A percentile compares a stretch with the other conserved stretches of the same genome.
Evolutionary conservation across 2,888 invertebrate genomes (phyloP).

Genomic region (Andrena camellia): DNA sequence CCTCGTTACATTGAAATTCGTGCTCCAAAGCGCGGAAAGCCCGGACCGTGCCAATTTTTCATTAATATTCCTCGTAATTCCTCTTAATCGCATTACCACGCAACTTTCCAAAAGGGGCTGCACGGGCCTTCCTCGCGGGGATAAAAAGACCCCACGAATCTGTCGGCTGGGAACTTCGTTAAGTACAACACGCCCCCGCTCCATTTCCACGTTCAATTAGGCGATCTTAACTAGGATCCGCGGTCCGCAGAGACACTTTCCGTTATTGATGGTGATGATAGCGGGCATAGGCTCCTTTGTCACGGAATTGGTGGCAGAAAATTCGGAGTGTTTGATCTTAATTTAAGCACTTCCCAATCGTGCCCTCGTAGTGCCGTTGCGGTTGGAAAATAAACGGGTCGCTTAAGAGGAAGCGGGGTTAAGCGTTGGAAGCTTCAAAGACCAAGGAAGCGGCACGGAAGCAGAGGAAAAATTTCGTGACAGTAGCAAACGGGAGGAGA

Average conservation of each 20-base stretch:
- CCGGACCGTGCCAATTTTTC: slow-evolving; percentile 49
- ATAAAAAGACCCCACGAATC: slow-evolving; percentile 29
- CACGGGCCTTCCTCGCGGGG: neutral
- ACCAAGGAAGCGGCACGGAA: too few species aligned
- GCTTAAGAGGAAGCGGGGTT: too few species aligned
- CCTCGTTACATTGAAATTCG: slow-evolving; percentile 20
- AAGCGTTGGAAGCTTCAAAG: too few species aligned
- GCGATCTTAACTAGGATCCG: neutral
- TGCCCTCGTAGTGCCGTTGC: too few species aligned
- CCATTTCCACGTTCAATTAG: slow-evolving; percentile 41
- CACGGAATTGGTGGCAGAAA: too few species aligned
- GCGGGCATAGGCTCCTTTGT: neutral
- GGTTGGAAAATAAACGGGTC: too few species aligned
- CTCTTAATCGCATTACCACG: slow-evolving; percentile 50
- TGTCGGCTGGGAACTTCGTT: slow-evolving; percentile 15
- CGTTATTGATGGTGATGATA: neutral
- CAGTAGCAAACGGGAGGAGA: neutral
- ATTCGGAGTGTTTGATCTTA: too few species aligned
- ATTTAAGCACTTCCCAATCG: too few species aligned
- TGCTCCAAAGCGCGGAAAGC: neutral
- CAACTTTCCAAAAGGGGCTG: slow-evolving; percentile 19
- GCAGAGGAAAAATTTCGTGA: neutral
- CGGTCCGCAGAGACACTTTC: neutral
- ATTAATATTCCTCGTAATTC: slow-evolving; percentile 55
- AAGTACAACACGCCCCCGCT: slow-evolving; percentile 19